A percentile compares a stretch with the other conserved stretches of the same genome.
Evolutionary conservation across 2,113 vertebrate genomes (phyloP).

Genomic region (Panthera tigris): DNA sequence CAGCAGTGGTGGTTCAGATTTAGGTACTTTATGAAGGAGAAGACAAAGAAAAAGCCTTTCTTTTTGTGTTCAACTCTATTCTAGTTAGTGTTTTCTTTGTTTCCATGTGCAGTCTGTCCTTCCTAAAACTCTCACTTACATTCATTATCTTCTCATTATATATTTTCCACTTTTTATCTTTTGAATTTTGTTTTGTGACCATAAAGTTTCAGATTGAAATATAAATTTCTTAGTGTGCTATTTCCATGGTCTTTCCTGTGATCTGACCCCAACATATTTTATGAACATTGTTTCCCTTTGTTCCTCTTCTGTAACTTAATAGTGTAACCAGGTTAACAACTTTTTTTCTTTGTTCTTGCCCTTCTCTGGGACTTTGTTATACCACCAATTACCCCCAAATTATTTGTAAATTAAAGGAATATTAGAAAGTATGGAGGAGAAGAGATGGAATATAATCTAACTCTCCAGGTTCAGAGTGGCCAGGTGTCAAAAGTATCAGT

Average conservation of each 20-base stretch:
- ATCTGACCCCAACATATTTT: neutral
- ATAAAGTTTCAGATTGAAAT: neutral
- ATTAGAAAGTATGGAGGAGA: neutral
- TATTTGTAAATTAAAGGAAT: neutral
- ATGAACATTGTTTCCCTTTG: neutral
- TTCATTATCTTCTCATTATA: neutral
- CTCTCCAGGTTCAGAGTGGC: neutral
- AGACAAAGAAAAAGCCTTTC: neutral
- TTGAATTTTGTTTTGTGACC: conserved; percentile 1
- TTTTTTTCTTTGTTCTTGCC: neutral
- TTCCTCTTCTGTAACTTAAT: conserved; percentile 4
- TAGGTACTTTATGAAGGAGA: neutral
- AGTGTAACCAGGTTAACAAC: neutral
- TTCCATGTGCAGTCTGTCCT: neutral
- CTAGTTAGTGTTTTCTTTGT: neutral
- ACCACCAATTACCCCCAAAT: neutral
- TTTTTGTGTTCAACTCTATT: neutral
- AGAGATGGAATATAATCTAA: neutral
- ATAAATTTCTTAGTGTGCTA: neutral
- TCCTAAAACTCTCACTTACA: neutral
- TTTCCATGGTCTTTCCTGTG: neutral
- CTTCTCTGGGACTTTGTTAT: neutral
- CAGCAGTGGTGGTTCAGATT: neutral
- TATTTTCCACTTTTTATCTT: neutral
- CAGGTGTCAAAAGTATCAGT: neutral